phyloP scores from a whole-genome alignment of 2,888 invertebrate genomes.

The Drosophila niveifrons region DNA sequence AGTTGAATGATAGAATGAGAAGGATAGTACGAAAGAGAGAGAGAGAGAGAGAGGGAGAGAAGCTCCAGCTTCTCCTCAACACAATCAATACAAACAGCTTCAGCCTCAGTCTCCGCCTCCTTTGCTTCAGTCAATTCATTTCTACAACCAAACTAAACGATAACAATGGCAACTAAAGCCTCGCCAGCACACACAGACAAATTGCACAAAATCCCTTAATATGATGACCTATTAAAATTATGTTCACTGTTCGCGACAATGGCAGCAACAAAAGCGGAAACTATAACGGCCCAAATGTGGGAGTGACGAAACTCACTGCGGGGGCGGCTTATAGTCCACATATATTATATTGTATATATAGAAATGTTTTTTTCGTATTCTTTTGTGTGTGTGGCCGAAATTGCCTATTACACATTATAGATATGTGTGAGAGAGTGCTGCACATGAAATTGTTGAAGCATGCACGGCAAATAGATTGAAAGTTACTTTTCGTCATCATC shows the following conservation, averaged over 20 bases:
- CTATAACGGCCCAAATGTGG: conserved; percentile 35
- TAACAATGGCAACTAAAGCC: conserved; percentile 34
- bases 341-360: conserved; percentile 8
- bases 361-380: background rate
- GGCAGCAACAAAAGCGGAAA: conserved; percentile 55
- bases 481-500: conserved; percentile 39
- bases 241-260: conserved; percentile 56
- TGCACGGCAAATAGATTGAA: conserved; percentile 51
- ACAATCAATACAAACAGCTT: conserved; percentile 66
- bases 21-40: background rate
- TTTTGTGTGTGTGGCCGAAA: conserved; percentile 36
- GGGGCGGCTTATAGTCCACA: conserved; percentile 1
- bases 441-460: conserved; percentile 42
- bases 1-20: conserved; percentile 5
- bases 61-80: conserved; percentile 15
- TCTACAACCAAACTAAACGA: conserved; percentile 26
- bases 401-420: conserved; percentile 62
- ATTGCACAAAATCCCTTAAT: conserved; percentile 77
- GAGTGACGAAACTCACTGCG: conserved; percentile 23
- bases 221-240: conserved; percentile 82
- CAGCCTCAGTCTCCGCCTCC: conserved; percentile 4
- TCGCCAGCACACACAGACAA: conserved; percentile 48
- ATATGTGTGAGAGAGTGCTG: conserved; percentile 7
- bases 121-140: conserved; percentile 41
- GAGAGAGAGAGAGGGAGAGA: too few relatives aligned